These are phyloP conservation scores for Setophaga kirtlandii DNA, from an alignment of 2,113 vertebrate genomes.

Conservation along the genomic window DNA sequence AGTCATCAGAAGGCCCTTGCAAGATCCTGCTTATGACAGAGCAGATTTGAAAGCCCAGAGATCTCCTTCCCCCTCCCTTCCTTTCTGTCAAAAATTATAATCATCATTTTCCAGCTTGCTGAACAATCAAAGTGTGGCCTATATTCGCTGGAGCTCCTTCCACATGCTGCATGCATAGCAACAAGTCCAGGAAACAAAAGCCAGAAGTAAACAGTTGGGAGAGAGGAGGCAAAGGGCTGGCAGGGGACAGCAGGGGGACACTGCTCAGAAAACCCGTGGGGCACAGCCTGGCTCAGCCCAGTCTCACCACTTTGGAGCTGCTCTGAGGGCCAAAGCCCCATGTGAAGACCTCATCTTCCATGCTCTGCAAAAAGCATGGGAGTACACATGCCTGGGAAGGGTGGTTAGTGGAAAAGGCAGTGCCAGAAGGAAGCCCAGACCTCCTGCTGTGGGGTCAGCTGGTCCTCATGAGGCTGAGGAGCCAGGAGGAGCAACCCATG, in stretches of 20 bases:
- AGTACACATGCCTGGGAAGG: background rate
- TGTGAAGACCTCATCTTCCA: background rate
- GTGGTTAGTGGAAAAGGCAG: background rate
- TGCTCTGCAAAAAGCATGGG: background rate
- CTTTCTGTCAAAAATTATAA: slow-evolving; percentile 73
- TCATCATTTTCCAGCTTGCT: slow-evolving; percentile 73
- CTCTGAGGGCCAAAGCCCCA: background rate
- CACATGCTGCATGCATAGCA: slow-evolving; percentile 69
- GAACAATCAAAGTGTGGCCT: slow-evolving; percentile 75
- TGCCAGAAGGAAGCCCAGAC: background rate
- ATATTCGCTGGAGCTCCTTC: slow-evolving; percentile 68
- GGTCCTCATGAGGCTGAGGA: background rate
- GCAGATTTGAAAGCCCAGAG: slow-evolving; percentile 64
- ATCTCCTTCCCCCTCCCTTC: slow-evolving; percentile 55
- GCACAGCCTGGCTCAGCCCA: background rate
- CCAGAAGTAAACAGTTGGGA: slow-evolving; percentile 35
- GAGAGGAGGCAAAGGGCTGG: background rate
- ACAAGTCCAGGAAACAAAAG: slow-evolving; percentile 68
- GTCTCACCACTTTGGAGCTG: background rate
- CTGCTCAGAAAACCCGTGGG: accelerated
- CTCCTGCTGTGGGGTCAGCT: background rate
- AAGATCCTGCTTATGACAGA: slow-evolving; percentile 67
- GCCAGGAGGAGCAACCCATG: background rate
- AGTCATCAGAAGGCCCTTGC: slow-evolving; percentile 27
- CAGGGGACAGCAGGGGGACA: background rate